Evolutionary conservation across 2,113 vertebrate species (phyloP).

Genomic region (Falcunculus frontatus): DNA sequence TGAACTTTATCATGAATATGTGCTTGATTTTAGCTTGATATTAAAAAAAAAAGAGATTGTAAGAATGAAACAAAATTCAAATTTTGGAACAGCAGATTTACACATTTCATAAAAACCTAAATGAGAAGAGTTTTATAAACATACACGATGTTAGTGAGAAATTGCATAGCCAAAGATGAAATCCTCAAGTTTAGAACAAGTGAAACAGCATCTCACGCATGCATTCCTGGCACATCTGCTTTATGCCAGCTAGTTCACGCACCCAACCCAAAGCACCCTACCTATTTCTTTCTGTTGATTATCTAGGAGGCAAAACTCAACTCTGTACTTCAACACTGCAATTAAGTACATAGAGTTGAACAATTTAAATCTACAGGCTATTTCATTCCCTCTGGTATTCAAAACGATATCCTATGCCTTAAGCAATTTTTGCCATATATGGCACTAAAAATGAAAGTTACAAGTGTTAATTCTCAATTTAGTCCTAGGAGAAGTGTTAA

Average conservation of each 20-base stretch:
- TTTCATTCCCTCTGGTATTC: background rate
- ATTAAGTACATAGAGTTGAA: background rate
- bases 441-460: background rate
- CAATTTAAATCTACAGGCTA: background rate
- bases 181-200: background rate
- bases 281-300: background rate
- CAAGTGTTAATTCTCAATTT: background rate
- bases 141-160: background rate
- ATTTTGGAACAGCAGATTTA: background rate
- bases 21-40: background rate
- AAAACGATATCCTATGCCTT: background rate
- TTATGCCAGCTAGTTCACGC: background rate
- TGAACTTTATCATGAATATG: background rate
- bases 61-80: background rate
- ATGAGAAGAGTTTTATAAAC: background rate
- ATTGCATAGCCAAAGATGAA: background rate
- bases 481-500: background rate
- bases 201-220: background rate
- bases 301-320: background rate
- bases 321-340: background rate
- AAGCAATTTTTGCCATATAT: background rate
- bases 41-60: background rate
- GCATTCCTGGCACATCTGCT: background rate
- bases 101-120: background rate
- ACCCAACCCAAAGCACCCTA: background rate